These are phyloP conservation scores for Gandaritis pyraliata DNA, from an alignment of 2,888 invertebrate genomes.

Conservation along the genomic window DNA sequence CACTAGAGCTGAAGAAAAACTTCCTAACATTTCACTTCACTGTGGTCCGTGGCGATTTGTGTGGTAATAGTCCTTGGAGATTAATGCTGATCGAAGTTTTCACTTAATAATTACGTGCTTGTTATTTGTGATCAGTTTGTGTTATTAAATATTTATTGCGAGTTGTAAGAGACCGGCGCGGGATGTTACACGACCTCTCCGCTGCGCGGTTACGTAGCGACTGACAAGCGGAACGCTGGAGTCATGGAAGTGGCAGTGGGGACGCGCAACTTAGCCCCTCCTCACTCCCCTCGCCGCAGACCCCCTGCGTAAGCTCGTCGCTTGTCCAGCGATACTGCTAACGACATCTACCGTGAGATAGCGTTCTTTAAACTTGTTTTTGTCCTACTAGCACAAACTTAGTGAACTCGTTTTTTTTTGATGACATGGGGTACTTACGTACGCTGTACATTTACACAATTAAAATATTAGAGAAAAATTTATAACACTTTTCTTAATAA, in stretches of 20 bases:
- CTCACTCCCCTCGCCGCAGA: constrained; percentile 54
- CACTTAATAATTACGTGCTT: constrained; percentile 60
- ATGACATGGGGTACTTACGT: no score
- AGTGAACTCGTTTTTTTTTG: no score
- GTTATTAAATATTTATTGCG: constrained; percentile 78
- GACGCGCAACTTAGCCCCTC: constrained; percentile 68
- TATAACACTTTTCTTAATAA: no score
- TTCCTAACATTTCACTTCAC: constrained; percentile 80
- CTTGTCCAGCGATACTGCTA: constrained; percentile 49
- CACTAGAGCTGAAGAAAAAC: constrained; percentile 75
- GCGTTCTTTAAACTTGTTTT: constrained; percentile 35
- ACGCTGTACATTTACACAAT: no score
- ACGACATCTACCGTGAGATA: constrained; percentile 69
- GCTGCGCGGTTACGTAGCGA: constrained; percentile 76
- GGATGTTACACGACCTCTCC: constrained; percentile 64
- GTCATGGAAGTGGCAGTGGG: constrained; percentile 76
- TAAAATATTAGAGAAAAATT: no score
- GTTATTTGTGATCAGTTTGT: constrained; percentile 65
- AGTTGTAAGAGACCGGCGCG: constrained; percentile 65
- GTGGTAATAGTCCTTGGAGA: constrained; percentile 52
- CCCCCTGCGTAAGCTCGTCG: constrained; percentile 62
- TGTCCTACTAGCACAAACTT: neutral
- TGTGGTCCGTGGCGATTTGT: constrained; percentile 60
- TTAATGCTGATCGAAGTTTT: constrained; percentile 51
- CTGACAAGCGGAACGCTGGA: constrained; percentile 73